These are phyloP conservation scores for Loripinus fragilis DNA, from an alignment of 2,888 invertebrate species.

Conservation along the genomic window DNA sequence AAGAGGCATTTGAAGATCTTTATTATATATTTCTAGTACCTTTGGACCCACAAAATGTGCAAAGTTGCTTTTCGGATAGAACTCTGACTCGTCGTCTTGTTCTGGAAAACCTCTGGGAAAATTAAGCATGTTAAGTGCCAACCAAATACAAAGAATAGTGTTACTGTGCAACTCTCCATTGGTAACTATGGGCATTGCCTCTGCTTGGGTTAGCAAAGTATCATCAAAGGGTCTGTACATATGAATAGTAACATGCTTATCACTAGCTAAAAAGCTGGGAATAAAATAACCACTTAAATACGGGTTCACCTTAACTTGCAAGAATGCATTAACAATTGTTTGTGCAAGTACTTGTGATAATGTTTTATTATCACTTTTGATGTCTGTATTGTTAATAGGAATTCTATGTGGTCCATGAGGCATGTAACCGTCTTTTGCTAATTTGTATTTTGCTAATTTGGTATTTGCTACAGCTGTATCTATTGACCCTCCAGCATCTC, in stretches of 20 bases:
- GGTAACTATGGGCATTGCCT: neutral
- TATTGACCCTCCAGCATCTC: neutral
- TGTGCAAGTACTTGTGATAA: neutral
- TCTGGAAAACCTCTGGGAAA: neutral
- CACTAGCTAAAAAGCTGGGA: constrained; percentile 4
- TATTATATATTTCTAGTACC: neutral
- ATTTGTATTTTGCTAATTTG: neutral
- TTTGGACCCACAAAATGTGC: neutral
- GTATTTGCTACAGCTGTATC: neutral
- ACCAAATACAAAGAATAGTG: neutral
- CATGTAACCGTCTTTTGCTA: neutral
- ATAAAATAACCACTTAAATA: too few relatives aligned
- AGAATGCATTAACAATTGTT: constrained; percentile 3
- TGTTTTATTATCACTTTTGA: neutral
- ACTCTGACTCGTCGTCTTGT: neutral
- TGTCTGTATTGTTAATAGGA: neutral
- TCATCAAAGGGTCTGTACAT: neutral
- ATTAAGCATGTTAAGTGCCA: too few relatives aligned
- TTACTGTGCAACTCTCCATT: neutral
- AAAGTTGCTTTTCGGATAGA: neutral
- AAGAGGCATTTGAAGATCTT: neutral
- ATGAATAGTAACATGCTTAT: neutral
- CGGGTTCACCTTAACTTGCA: constrained; percentile 1
- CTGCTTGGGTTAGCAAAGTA: neutral
- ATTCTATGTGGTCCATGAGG: neutral